phyloP scores from a whole-genome alignment of 2,797 vertebrate species.

The Myotis planiceps region DNA sequence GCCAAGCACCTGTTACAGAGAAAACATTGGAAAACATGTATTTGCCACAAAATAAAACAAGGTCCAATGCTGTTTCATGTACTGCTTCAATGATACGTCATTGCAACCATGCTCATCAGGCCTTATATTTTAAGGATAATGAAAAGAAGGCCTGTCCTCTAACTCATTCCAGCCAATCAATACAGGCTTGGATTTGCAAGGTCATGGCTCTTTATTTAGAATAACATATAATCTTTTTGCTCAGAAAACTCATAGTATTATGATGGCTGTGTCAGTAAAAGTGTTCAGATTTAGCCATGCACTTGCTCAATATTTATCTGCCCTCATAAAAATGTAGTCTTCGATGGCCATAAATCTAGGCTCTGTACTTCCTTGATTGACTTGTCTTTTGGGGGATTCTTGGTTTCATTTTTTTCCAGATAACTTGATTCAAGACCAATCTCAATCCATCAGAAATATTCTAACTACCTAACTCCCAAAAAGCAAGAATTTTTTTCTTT shows the following conservation, averaged over 20 bases:
- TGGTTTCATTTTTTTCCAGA: neutral
- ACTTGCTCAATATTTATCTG: neutral
- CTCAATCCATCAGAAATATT: neutral
- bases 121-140: neutral
- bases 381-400: neutral
- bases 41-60: neutral
- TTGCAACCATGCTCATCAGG: neutral
- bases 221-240: neutral
- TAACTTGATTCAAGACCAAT: neutral
- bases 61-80: rapidly evolving
- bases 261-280: neutral
- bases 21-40: neutral
- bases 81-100: neutral
- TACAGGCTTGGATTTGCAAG: neutral
- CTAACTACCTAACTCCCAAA: neutral
- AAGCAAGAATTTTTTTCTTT: neutral
- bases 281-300: neutral
- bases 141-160: neutral
- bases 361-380: neutral
- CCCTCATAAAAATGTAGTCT: neutral
- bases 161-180: neutral
- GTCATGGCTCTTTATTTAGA: neutral
- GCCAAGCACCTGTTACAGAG: neutral
- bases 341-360: neutral
- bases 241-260: neutral